Evolutionary conservation across 2,113 vertebrate genomes (phyloP).

Genomic region (Microcebus jonahi): DNA sequence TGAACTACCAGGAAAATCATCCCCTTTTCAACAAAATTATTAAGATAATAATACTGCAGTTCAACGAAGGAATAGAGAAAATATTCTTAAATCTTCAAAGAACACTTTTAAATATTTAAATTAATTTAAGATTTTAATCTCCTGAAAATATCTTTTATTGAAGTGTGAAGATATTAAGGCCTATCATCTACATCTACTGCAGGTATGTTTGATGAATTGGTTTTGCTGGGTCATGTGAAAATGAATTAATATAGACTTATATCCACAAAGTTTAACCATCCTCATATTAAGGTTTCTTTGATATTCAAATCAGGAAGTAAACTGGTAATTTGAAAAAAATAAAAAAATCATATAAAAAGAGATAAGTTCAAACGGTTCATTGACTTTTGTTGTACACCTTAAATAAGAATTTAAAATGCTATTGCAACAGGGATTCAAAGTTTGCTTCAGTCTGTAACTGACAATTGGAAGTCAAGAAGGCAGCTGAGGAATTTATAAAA

Average conservation of each 20-base stretch:
- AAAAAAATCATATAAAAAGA: background rate
- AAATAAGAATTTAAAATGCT: slow-evolving; percentile 54
- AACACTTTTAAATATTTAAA: slow-evolving; percentile 59
- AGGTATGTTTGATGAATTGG: slow-evolving; percentile 6
- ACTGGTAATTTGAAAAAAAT: background rate
- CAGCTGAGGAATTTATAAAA: slow-evolving; percentile 22
- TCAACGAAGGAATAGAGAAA: background rate
- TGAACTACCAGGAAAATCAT: background rate
- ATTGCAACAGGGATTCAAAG: background rate
- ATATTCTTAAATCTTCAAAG: background rate
- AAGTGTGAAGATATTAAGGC: slow-evolving; percentile 64
- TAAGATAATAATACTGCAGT: slow-evolving; percentile 1
- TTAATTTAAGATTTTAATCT: slow-evolving; percentile 63
- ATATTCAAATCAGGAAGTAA: slow-evolving; percentile 43
- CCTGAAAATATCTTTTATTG: slow-evolving; percentile 65
- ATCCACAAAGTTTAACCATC: background rate
- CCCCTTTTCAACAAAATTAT: slow-evolving; percentile 11
- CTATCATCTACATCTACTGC: slow-evolving; percentile 56
- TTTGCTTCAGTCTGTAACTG: background rate
- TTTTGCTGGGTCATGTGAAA: background rate
- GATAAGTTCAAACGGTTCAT: background rate
- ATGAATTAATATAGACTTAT: slow-evolving; percentile 16
- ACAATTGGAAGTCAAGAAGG: slow-evolving; percentile 8
- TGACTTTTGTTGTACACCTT: background rate
- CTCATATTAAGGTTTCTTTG: slow-evolving; percentile 27